Evolutionary conservation across 2,797 vertebrate genomes (phyloP).

Genomic region (Coreius guichenoti): DNA sequence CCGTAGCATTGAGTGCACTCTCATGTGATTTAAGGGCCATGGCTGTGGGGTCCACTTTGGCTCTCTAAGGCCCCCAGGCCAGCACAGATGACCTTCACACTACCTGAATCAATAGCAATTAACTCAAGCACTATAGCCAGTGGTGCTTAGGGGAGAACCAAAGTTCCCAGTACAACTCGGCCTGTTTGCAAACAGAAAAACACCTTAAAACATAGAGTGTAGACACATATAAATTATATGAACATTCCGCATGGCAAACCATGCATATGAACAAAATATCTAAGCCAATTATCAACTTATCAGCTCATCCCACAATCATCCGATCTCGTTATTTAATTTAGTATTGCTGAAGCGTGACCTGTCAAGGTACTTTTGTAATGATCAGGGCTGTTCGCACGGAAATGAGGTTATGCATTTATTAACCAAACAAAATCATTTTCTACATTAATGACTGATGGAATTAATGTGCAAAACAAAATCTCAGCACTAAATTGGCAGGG

Average conservation of each 20-base stretch:
- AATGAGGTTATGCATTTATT: slow-evolving; percentile 43
- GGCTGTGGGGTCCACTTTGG: slow-evolving; percentile 40
- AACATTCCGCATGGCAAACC: slow-evolving; percentile 11
- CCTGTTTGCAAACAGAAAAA: slow-evolving; percentile 16
- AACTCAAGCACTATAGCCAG: slow-evolving; percentile 55
- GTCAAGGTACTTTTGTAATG: slow-evolving; percentile 39
- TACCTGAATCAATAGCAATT: slow-evolving; percentile 71
- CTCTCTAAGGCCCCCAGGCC: slow-evolving; percentile 48
- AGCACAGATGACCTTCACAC: slow-evolving; percentile 64
- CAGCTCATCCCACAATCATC: slow-evolving; percentile 29
- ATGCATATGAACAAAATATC: slow-evolving; percentile 38
- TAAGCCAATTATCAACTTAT: slow-evolving; percentile 48
- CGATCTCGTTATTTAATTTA: slow-evolving; percentile 45
- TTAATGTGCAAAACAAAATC: slow-evolving; percentile 28
- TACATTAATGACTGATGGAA: slow-evolving; percentile 39
- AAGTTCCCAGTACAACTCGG: slow-evolving; percentile 23
- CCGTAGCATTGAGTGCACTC: slow-evolving; percentile 5
- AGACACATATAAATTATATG: slow-evolving; percentile 7
- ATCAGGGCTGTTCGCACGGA: slow-evolving; percentile 21
- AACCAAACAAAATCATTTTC: slow-evolving; percentile 43
- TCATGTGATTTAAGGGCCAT: slow-evolving; percentile 37
- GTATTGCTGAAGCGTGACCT: slow-evolving; percentile 42
- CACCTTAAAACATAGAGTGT: not conserved
- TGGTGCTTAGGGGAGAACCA: slow-evolving; percentile 39
- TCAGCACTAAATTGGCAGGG: slow-evolving; percentile 36